These are phyloP conservation scores for Peucedramus taeniatus DNA, from an alignment of 2,113 vertebrate genomes.

Conservation along the genomic window DNA sequence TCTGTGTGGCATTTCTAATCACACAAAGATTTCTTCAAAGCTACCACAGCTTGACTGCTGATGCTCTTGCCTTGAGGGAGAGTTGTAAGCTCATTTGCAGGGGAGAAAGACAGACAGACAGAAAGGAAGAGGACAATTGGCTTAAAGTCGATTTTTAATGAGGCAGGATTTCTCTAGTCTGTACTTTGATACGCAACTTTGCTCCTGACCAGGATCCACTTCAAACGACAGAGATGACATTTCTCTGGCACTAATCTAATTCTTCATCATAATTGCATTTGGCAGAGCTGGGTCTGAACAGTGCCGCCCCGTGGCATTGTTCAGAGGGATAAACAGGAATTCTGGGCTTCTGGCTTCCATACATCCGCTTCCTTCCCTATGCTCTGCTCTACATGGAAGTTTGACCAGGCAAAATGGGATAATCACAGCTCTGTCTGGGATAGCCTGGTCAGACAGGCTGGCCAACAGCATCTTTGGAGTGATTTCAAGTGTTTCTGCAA, in stretches of 20 bases:
- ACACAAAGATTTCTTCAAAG: slow-evolving; percentile 1
- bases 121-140: neutral
- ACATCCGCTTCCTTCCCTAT: accelerated
- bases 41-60: neutral
- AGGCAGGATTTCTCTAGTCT: neutral
- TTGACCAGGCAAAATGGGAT: accelerated
- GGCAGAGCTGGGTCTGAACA: neutral
- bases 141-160: slow-evolving; percentile 5
- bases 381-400: neutral
- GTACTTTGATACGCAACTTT: neutral
- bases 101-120: neutral
- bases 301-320: neutral
- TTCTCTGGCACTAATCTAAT: neutral
- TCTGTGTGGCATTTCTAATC: slow-evolving; percentile 6
- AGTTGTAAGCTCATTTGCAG: neutral
- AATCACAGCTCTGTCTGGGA: neutral
- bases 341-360: neutral
- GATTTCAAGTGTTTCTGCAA: neutral
- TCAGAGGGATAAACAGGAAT: neutral
- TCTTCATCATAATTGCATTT: neutral
- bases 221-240: neutral
- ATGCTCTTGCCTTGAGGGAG: neutral
- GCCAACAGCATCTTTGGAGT: neutral
- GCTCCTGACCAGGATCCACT: neutral
- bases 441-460: neutral